Conservation (phyloP, 2,113 vertebrate genomes). For the Channa maculata region DNA sequence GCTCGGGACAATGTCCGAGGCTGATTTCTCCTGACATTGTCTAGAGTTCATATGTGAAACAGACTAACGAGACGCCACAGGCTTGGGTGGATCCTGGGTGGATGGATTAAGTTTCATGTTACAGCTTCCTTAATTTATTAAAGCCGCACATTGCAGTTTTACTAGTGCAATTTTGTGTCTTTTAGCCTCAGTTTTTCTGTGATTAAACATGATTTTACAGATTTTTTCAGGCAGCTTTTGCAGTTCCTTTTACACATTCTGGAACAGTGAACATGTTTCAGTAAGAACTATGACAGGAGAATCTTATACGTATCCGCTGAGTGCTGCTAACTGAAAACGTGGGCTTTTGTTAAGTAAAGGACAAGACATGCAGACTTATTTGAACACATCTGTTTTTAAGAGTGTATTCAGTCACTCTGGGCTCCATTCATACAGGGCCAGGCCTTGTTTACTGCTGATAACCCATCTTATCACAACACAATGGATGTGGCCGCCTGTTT, state of each 20-base stretch:
- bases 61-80: no score
- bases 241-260: not conserved
- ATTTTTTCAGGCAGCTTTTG: not conserved
- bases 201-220: no score
- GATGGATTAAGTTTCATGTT: no score
- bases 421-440: slow-evolving; percentile 71
- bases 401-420: slow-evolving; percentile 71
- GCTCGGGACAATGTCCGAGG: no score
- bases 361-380: slow-evolving; percentile 67
- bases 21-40: no score
- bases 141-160: no score
- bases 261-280: slow-evolving; percentile 1
- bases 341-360: slow-evolving; percentile 43
- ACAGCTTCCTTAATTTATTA: no score
- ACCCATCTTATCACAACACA: slow-evolving; percentile 82
- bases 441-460: slow-evolving; percentile 84
- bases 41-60: no score
- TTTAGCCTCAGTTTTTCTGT: no score
- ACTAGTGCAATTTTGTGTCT: no score
- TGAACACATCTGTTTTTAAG: slow-evolving; percentile 76
- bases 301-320: slow-evolving; percentile 25
- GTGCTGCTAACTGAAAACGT: slow-evolving; percentile 35
- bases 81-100: no score
- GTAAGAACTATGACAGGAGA: slow-evolving; percentile 7
- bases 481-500: slow-evolving; percentile 79